phyloP scores from a whole-genome alignment of 2,888 invertebrate genomes.

The Philonicus albiceps region DNA sequence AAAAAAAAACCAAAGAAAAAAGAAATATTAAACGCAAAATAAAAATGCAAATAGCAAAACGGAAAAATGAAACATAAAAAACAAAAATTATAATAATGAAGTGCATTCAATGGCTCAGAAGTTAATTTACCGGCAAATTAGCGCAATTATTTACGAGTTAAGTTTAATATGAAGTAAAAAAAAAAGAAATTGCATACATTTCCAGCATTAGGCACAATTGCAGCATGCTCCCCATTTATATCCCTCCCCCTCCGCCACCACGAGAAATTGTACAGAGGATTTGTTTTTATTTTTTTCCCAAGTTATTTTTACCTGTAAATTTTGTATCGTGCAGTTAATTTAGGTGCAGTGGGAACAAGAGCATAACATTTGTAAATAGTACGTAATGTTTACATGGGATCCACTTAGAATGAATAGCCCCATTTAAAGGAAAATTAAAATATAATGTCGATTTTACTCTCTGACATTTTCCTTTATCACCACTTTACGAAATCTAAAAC shows the following conservation, averaged over 20 bases:
- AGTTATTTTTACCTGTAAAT: neutral
- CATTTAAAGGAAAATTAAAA: neutral
- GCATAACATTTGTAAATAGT: neutral
- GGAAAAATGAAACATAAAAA: neutral
- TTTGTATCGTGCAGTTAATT: neutral
- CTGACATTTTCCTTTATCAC: too few relatives aligned
- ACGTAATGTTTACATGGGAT: too few relatives aligned
- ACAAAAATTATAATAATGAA: neutral
- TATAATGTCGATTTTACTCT: neutral
- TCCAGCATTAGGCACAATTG: neutral
- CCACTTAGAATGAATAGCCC: too few relatives aligned
- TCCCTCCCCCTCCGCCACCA: too few relatives aligned
- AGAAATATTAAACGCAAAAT: neutral
- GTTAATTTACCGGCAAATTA: constrained; percentile 28
- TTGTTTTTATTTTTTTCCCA: too few relatives aligned
- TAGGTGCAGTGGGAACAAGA: neutral
- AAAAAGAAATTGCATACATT: neutral
- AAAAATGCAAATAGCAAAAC: neutral
- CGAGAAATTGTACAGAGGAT: too few relatives aligned
- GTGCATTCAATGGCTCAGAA: constrained; percentile 2
- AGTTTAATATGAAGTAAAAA: neutral
- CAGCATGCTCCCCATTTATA: neutral
- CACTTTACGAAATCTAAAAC: too few relatives aligned
- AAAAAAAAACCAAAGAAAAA: too few relatives aligned
- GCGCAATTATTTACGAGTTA: constrained; percentile 20